phyloP scores from a whole-genome alignment of 2,888 invertebrate species.

The Microctonus hyperodae region DNA sequence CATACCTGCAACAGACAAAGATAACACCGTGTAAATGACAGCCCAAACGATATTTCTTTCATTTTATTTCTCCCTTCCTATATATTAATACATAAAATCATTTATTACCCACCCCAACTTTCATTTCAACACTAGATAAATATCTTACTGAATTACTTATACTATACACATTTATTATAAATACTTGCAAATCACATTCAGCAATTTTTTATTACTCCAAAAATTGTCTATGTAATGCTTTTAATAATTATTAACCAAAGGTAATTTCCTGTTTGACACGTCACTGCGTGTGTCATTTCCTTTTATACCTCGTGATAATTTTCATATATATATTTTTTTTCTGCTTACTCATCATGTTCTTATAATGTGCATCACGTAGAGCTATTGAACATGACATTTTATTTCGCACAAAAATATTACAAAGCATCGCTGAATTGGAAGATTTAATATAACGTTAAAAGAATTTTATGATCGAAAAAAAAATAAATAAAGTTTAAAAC shows the following conservation, averaged over 20 bases:
- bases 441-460: no score
- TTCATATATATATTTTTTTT: conserved; percentile 7
- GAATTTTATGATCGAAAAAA: no score
- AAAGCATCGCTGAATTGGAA: no score
- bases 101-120: neutral
- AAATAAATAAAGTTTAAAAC: conserved; percentile 1
- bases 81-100: neutral
- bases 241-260: neutral
- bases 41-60: conserved; percentile 1
- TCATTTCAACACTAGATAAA: neutral
- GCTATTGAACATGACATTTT: no score
- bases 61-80: no score
- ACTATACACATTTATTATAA: neutral
- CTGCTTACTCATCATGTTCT: conserved; percentile 2
- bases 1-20: conserved; percentile 25
- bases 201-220: neutral
- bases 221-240: neutral
- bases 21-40: conserved; percentile 19
- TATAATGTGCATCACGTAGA: conserved; percentile 16
- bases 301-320: neutral
- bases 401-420: no score
- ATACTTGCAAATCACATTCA: neutral
- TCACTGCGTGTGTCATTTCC: conserved; percentile 22
- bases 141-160: neutral
- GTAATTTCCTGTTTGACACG: conserved; percentile 21